These are phyloP conservation scores for Drosophila lutescens DNA, from an alignment of 2,888 invertebrate genomes.

Conservation along the genomic window DNA sequence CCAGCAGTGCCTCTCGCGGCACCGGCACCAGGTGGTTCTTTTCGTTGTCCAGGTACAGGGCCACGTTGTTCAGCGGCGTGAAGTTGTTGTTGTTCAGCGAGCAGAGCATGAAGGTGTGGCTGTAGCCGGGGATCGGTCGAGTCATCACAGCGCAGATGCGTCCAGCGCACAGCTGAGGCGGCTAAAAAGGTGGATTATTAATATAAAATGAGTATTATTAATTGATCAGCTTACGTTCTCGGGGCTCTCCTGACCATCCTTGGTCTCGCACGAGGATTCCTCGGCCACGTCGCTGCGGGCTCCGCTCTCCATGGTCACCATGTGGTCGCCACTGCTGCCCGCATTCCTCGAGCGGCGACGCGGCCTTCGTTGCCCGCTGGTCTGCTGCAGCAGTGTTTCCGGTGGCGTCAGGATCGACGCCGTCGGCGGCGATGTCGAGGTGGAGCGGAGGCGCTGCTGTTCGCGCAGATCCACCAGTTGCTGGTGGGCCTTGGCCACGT, in stretches of 20 bases:
- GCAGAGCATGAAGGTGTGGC: conserved; percentile 89
- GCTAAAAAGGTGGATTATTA: conserved; percentile 6
- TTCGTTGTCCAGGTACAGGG: conserved; percentile 80
- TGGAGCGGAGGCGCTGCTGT: conserved; percentile 25
- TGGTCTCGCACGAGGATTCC: conserved; percentile 15
- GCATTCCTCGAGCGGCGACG: conserved; percentile 23
- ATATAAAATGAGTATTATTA: too few relatives aligned
- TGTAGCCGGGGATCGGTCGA: conserved; percentile 89
- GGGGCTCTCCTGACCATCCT: conserved; percentile 27
- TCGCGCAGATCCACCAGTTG: conserved; percentile 42
- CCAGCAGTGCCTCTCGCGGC: conserved; percentile 70
- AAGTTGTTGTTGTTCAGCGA: conserved; percentile 88
- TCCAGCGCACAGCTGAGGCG: conserved; percentile 39
- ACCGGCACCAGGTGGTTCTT: conserved; percentile 80
- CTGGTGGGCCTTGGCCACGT: conserved; percentile 40
- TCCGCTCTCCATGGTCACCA: background rate
- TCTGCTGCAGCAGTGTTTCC: conserved; percentile 1
- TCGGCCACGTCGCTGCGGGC: conserved; percentile 13
- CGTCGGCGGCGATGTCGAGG: background rate
- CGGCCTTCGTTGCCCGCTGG: conserved; percentile 10
- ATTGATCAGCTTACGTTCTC: conserved; percentile 20
- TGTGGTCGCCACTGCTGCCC: conserved; percentile 3
- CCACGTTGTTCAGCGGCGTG: conserved; percentile 89
- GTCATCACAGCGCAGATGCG: conserved; percentile 86
- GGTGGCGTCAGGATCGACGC: background rate